phyloP scores from a whole-genome alignment of 2,888 invertebrate species.

The Drosophila longiperda region DNA sequence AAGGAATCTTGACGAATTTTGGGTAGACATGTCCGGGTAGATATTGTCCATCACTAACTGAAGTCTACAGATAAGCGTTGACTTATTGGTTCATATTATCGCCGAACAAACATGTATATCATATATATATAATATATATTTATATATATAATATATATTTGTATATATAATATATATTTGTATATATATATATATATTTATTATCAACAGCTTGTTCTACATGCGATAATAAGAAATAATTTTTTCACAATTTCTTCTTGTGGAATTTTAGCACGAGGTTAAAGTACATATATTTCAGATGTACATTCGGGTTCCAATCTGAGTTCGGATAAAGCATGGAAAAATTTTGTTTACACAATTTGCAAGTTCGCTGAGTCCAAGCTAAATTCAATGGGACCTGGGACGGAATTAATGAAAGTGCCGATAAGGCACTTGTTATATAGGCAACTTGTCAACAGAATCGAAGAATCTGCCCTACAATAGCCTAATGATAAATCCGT shows the following conservation, averaged over 20 bases:
- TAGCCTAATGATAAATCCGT: conserved; percentile 18
- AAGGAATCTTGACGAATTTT: conserved; percentile 8
- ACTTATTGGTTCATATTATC: conserved; percentile 9
- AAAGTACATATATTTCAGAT: conserved; percentile 32
- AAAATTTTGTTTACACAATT: conserved; percentile 17
- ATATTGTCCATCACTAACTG: not conserved
- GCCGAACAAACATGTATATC: not conserved
- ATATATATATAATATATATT: not conserved
- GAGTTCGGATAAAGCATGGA: conserved; percentile 41
- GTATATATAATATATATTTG: not conserved
- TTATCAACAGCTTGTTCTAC: conserved; percentile 1
- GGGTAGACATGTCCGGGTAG: conserved; percentile 9
- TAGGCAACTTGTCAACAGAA: conserved; percentile 20
- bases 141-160: not conserved
- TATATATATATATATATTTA: not conserved
- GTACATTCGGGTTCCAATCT: conserved; percentile 42
- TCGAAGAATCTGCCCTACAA: conserved; percentile 11
- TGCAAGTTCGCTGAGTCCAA: conserved; percentile 25
- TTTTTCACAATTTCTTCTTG: conserved; percentile 36
- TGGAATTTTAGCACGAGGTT: conserved; percentile 49
- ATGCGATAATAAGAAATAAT: conserved; percentile 14
- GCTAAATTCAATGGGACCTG: conserved; percentile 17
- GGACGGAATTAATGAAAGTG: not conserved
- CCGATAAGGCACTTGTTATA: not conserved
- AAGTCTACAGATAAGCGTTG: conserved; percentile 22